These are phyloP conservation scores for Myotis davidii DNA, from an alignment of 2,113 vertebrate genomes.

Conservation along the genomic window DNA sequence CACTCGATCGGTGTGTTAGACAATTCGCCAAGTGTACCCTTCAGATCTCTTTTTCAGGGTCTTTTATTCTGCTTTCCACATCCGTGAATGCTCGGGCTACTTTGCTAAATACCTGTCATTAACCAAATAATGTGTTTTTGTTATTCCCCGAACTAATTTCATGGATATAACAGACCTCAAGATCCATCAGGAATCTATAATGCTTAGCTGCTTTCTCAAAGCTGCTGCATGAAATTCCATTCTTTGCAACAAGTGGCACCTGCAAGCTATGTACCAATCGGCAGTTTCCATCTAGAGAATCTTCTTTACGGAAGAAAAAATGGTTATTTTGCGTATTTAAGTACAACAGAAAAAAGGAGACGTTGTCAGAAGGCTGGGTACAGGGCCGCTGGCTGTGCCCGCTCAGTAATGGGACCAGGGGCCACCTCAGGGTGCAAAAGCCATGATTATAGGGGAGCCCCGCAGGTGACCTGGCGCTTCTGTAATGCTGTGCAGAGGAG, in stretches of 20 bases:
- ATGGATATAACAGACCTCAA: slow-evolving; percentile 36
- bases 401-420: not conserved
- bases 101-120: slow-evolving; percentile 47
- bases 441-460: not conserved
- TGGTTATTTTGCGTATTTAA: not conserved
- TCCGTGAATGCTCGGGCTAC: not conserved
- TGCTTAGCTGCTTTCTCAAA: slow-evolving; percentile 11
- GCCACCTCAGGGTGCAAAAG: not conserved
- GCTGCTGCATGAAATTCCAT: slow-evolving; percentile 35
- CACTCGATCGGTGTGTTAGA: not conserved
- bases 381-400: not conserved
- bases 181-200: slow-evolving; percentile 19
- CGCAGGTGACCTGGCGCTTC: not conserved
- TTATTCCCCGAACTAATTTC: slow-evolving; percentile 51
- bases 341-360: not conserved
- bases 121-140: slow-evolving; percentile 49
- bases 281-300: not conserved
- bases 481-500: not conserved
- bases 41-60: not conserved
- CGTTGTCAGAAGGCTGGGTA: not conserved
- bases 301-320: not conserved
- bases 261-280: slow-evolving; percentile 3
- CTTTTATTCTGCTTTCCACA: slow-evolving; percentile 14
- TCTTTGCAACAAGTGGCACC: slow-evolving; percentile 12
- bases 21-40: not conserved